Conservation (phyloP, 2,797 vertebrate genomes). For the Phoeniculus purpureus region DNA sequence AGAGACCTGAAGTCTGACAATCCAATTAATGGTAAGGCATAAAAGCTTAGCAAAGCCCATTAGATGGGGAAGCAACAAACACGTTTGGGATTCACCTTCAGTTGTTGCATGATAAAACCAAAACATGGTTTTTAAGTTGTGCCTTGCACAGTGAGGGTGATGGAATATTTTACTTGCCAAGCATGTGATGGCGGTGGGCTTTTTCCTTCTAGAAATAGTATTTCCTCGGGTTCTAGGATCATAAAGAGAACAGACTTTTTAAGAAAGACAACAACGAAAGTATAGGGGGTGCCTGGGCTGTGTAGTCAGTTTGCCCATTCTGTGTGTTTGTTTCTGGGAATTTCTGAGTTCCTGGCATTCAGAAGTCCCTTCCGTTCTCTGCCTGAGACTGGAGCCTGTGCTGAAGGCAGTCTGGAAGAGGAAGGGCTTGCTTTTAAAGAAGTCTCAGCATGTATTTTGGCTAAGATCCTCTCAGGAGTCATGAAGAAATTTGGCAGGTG, state of each 20-base stretch:
- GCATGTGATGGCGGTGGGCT: not conserved
- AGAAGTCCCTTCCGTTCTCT: not conserved
- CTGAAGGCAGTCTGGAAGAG: not conserved
- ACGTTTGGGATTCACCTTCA: not conserved
- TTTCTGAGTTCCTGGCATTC: not conserved
- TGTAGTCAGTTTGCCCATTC: not conserved
- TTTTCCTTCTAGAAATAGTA: not conserved
- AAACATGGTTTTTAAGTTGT: not conserved
- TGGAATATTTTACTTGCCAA: not conserved
- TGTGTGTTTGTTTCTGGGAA: not conserved
- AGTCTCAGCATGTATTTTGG: not conserved
- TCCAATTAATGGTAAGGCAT: not conserved
- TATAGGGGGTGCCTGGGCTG: not conserved
- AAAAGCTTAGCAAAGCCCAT: not conserved
- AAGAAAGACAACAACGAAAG: not conserved
- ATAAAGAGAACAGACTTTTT: not conserved
- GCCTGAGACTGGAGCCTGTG: not conserved
- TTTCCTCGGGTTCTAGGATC: not conserved
- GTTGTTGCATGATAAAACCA: not conserved
- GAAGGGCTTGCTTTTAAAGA: not conserved
- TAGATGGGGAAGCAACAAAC: not conserved
- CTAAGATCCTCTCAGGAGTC: not conserved
- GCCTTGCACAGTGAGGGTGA: not conserved
- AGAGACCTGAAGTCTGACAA: not conserved
- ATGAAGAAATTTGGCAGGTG: conserved; percentile 8